Base-by-base conservation (phyloP, 2,888 invertebrate species). In the Campoletis raptor region DNA sequence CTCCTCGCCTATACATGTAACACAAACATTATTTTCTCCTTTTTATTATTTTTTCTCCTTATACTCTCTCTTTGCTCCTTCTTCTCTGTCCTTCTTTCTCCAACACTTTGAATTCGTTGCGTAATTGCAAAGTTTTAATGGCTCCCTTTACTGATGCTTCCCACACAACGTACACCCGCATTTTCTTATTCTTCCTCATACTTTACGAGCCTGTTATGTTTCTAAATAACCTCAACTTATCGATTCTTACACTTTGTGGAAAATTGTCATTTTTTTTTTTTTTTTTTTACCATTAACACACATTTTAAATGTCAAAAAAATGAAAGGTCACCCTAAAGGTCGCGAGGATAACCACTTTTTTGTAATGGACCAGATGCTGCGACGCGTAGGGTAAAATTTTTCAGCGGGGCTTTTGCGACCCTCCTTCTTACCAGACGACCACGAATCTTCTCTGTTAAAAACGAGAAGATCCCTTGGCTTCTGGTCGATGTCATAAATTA, bases 121-220 rank as follows among this genome's bases (percentile, higher is more conserved):
- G 86, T 86, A 72, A 81, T 78, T 84, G 78, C 86, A 61, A 86
- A 86, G 69, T 86, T 86, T 83, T 86, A 86, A 86, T 86, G 83
- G 86, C 83, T 78, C 78, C 57, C 77, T 83, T 86, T 81, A 74
- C 81, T 83, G 64, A 40, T 70, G 66, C 77, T 76, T 54, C 42
- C 69, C 37, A 77, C 52, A 52, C 40, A 54, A 40, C 24, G 40
- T 66, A 66, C 67, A 69, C 30, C 15, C 21, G 30, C 30, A 67
- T 73, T 54, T 74, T 52, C 30, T 37, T 57, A 21, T 30, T 30
- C 37, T 3, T 18, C 54, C 30, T 15, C 30, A 0, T 15, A 52
- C 30, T 61, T 64, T 36, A n/a, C 36, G 72, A 18, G 24, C 10
- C 21, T 30, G 48, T 61, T 72, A 45, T 64, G 12, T 67, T 6